These are phyloP conservation scores for Poecile atricapillus DNA, from an alignment of 2,113 vertebrate genomes.

Conservation along the genomic window DNA sequence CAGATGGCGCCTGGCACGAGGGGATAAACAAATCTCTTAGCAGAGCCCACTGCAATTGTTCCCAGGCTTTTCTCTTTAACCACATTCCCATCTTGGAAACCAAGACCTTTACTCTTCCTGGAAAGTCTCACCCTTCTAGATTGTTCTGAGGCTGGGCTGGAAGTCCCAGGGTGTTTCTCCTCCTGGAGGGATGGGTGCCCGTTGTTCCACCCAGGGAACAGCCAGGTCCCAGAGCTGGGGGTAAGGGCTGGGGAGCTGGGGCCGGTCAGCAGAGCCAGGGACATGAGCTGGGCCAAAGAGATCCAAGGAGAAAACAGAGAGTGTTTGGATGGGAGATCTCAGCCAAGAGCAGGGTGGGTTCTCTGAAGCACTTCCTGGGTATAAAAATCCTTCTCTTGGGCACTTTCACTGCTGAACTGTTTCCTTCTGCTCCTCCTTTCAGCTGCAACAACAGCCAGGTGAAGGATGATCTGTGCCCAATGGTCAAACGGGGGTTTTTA, in stretches of 20 bases:
- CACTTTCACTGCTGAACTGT: background rate
- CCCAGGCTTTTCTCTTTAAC: background rate
- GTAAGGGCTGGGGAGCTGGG: no score
- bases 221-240: no score
- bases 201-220: accelerated
- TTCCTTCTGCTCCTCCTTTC: background rate
- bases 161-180: accelerated
- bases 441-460: background rate
- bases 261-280: background rate
- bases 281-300: background rate
- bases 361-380: background rate
- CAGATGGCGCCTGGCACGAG: background rate
- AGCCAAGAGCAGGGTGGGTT: accelerated
- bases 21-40: background rate
- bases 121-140: background rate
- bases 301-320: accelerated
- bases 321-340: accelerated
- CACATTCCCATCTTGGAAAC: background rate
- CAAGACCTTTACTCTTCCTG: background rate
- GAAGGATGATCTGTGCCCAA: background rate
- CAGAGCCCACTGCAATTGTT: no score
- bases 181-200: accelerated
- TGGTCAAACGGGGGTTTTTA: background rate
- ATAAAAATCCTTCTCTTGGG: background rate
- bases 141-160: background rate